A percentile compares a stretch with the other conserved stretches of the same genome.
phyloP scores from a whole-genome alignment of 2,113 vertebrate species.

The Mugil cephalus region DNA sequence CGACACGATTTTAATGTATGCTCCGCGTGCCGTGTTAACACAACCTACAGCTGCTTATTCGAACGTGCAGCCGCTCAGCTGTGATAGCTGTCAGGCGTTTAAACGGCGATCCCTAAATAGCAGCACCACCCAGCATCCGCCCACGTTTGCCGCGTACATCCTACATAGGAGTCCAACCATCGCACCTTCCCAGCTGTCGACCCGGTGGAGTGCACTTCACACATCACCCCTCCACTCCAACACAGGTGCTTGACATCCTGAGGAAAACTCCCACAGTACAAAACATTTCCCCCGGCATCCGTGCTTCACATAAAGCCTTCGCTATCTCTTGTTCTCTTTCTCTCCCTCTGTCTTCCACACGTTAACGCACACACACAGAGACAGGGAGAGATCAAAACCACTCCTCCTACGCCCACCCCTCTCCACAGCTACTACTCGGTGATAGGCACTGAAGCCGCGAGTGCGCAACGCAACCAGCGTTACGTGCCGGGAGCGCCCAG shows the following conservation, averaged over 20 bases:
- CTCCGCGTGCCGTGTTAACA: conserved; percentile 18
- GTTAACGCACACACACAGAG: conserved; percentile 64
- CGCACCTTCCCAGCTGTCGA: conserved; percentile 69
- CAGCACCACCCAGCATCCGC: conserved; percentile 66
- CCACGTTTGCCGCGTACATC: conserved; percentile 56
- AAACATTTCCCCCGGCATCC: conserved; percentile 67
- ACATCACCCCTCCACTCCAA: conserved; percentile 64
- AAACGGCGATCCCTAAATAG: conserved; percentile 72
- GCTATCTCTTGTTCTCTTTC: conserved; percentile 57
- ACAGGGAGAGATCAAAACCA: conserved; percentile 64
- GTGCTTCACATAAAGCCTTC: conserved; percentile 52
- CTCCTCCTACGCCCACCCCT: conserved; percentile 53
- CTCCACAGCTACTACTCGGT: conserved; percentile 62
- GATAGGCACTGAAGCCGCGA: conserved; percentile 49
- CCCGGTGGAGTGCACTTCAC: conserved; percentile 70
- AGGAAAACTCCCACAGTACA: conserved; percentile 73
- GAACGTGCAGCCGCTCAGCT: conserved; percentile 48
- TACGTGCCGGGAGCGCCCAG: conserved; percentile 40
- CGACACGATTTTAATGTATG: conserved; percentile 43
- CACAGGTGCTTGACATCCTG: conserved; percentile 75
- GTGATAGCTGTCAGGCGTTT: conserved; percentile 68
- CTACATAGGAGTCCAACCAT: conserved; percentile 66
- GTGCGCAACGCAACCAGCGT: conserved; percentile 45
- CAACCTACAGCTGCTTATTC: conserved; percentile 39
- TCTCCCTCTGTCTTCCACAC: conserved; percentile 43